Base-by-base conservation (phyloP, 2,888 invertebrate genomes). In the Elegia similella region DNA sequence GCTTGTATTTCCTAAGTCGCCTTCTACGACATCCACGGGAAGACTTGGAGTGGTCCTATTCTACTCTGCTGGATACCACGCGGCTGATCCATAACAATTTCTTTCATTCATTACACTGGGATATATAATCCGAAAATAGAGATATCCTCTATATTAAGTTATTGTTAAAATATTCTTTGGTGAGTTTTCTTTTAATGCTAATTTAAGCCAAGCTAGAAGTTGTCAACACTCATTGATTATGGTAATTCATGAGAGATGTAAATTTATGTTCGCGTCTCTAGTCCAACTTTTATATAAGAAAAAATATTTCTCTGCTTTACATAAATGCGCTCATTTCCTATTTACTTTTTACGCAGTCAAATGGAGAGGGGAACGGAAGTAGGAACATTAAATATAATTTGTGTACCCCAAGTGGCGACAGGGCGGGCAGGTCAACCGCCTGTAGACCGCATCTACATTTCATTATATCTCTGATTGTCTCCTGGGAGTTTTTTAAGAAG, bases 401-500 rank as follows among this genome's bases (percentile, higher is more conserved):
- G 61, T 63, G 63, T 60, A 63, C 61, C 63, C 63, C 60, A 48
- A 42, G 42, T 42, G 43, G 32, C 46, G 60, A 62, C 64, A 70
- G 70, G 67, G 69, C 69, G 66, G 58, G 58, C 76, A 75, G 86
- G 86, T 86, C 86, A 84, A 80, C 52, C 69, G 76, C 84, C 81
- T 67, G 76, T 66, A 66, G 67, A 59, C 67, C 63, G 68, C 67
- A 79, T 81, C 79, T 82, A 77, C 82, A 80, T 82, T 68, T 71
- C 75, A 83, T 84, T 81, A 84, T 75, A 62, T 62, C 71, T 76
- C 68, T 82, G 80, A 82, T 82, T 79, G 76, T 78, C 75, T 78
- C 75, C 65, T 68, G 75, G 75, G 76, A 83, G 80, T 77, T 80
- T 83, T 81, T 78, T 83, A 83, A 81, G 77, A 73, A 79, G 81